Percentiles rank a stretch among this genome's conserved stretches.
Conservation (phyloP, 2,113 vertebrate genomes). For the Syrrhaptes paradoxus region DNA sequence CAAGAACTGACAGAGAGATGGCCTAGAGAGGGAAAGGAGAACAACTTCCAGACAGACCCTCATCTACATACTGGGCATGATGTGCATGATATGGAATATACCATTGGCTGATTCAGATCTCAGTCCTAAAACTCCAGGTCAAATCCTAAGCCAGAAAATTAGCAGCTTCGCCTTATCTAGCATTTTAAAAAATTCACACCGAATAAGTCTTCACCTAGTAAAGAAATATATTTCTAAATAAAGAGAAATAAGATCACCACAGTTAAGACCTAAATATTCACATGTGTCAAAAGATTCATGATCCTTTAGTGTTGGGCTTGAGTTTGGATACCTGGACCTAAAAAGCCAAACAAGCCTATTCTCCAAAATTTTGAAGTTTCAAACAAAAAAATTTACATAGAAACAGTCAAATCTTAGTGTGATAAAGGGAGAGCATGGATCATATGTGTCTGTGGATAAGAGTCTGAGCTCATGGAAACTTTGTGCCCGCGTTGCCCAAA, state of each 20-base stretch:
- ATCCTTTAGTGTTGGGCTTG: not conserved
- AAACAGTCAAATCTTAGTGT: not conserved
- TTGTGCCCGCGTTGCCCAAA: not conserved
- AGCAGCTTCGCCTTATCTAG: not conserved
- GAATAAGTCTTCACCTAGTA: not conserved
- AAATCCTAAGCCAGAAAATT: not conserved
- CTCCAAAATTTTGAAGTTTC: not conserved
- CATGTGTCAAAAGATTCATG: not conserved
- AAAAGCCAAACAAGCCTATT: not conserved
- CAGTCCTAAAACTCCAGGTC: too few species aligned
- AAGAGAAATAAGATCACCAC: not conserved
- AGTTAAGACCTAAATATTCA: not conserved
- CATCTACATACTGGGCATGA: too few species aligned
- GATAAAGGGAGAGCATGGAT: not conserved
- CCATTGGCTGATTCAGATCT: too few species aligned
- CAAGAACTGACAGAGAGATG: too few species aligned
- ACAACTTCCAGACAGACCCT: too few species aligned
- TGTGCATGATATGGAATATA: too few species aligned
- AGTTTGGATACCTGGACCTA: not conserved
- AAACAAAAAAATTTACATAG: not conserved
- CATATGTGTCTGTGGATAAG: rapidly evolving
- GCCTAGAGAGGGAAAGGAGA: too few species aligned
- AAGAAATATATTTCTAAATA: not conserved
- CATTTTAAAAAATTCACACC: not conserved
- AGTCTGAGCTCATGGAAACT: not conserved